These are phyloP conservation scores for Tineola bisselliella DNA, from an alignment of 2,888 invertebrate genomes.

Conservation along the genomic window DNA sequence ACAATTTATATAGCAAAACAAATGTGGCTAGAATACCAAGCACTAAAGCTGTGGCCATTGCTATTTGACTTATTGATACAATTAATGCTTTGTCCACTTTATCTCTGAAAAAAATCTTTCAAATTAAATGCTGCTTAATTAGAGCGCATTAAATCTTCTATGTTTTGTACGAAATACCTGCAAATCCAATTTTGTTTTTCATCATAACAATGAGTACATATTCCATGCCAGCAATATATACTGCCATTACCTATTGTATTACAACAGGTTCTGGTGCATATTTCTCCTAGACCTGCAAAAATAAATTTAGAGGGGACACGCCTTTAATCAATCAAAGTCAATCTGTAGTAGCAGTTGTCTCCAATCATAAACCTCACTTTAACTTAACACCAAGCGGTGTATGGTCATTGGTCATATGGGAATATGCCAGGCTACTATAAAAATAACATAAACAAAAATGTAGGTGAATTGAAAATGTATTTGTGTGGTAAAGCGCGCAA, in stretches of 20 bases:
- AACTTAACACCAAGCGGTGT: too few species aligned
- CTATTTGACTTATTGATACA: constrained; percentile 53
- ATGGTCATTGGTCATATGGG: too few species aligned
- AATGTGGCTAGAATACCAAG: constrained; percentile 56
- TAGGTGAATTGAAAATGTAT: too few species aligned
- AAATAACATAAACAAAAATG: too few species aligned
- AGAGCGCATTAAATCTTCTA: too few species aligned
- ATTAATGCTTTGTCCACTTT: constrained; percentile 49
- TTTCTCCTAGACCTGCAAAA: constrained; percentile 43
- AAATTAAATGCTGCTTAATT: too few species aligned
- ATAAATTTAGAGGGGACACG: neutral
- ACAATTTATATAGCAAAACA: constrained; percentile 51
- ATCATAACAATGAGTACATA: constrained; percentile 47
- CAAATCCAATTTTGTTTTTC: constrained; percentile 45
- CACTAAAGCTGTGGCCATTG: constrained; percentile 54
- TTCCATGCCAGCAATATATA: constrained; percentile 50
- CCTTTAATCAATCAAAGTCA: too few species aligned
- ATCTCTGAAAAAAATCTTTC: constrained; percentile 31
- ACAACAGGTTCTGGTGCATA: constrained; percentile 49
- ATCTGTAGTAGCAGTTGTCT: too few species aligned
- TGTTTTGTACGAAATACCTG: constrained; percentile 30
- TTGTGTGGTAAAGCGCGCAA: too few species aligned
- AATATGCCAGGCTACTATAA: too few species aligned
- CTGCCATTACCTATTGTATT: constrained; percentile 31
- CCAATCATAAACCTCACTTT: too few species aligned